Percentiles rank a stretch among this genome's conserved stretches.
phyloP scores from a whole-genome alignment of 2,113 vertebrate genomes.

The Saimiri boliviensis region DNA sequence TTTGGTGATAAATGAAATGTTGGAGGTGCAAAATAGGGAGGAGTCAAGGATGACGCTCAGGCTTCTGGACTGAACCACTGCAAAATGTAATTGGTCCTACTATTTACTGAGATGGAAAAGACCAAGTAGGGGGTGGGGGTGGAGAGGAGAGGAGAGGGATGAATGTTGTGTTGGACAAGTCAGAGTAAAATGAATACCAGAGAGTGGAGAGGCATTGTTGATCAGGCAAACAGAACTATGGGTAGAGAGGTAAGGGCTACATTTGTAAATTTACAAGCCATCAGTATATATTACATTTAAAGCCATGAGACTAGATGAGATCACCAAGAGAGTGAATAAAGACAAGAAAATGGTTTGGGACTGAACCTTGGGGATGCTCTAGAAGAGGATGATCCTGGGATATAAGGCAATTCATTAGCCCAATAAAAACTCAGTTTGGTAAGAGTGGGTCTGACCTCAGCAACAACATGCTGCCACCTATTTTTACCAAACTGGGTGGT shows the following conservation, averaged over 20 bases:
- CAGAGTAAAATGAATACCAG: neutral
- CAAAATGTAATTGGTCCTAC: neutral
- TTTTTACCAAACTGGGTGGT: no score
- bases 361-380: neutral
- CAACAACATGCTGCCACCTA: no score
- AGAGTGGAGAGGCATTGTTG: neutral
- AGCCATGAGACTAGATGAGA: neutral
- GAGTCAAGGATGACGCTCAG: neutral
- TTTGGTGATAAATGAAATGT: neutral
- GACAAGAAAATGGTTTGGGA: conserved; percentile 17
- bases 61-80: neutral
- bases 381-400: neutral
- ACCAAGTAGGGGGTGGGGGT: no score
- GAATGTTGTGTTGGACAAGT: neutral
- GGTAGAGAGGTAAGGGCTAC: neutral
- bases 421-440: neutral
- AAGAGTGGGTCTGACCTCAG: neutral
- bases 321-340: neutral
- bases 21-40: neutral
- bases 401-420: conserved; percentile 25
- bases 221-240: neutral
- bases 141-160: no score
- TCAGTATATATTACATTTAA: neutral
- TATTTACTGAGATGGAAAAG: neutral
- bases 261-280: neutral